Base-by-base conservation (phyloP, 1,140 invertebrate genomes). In the Bombus sylvicola region DNA sequence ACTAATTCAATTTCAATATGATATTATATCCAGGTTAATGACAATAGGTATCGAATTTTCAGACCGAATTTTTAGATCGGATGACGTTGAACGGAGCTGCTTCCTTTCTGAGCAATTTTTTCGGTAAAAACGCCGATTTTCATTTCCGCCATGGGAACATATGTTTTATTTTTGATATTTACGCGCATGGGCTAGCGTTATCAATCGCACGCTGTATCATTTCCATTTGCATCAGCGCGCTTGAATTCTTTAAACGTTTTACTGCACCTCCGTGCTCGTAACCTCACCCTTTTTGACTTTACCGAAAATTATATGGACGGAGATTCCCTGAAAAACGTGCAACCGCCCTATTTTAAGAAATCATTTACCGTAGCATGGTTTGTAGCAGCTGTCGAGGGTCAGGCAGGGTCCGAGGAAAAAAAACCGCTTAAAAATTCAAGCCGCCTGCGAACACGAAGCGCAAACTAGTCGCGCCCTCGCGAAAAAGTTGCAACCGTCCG, bases 31-130 rank as follows among this genome's bases (percentile, higher is more conserved):
- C 39, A 31, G 62, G 69, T 22, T 81, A 81, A 81, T 62, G 53
- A 69, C 53, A 62, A 81, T 53, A 62, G 39, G 8, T 74, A 74
- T 28, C n/a, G 39, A n/a, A 62, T 81, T 74, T 74, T 81, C 62
- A 43, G 43, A 28, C 3, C 53, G 37, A 62, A 74, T 64, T 81
- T 62, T 62, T 53, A 28, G n/a, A 6, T 12, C n/a, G n/a, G 3
- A 41, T 34, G 13, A 39, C 37, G n/a, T 59, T 31, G 10, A 28
- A 34, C 37, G 12, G 2, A 8, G 6, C n/a, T 6, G 34, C 69
- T 39, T 34, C 4, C 13, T 34, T 31, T 15, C 3, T 10, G 2
- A 2, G 3, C n/a, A 22, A 74, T 37, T 43, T 43, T 8, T 18
- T 37, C 41, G 28, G 3, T 73, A 9, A 13, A 41, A 72, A 72